These are phyloP conservation scores for Drosophila prostipennis DNA, from an alignment of 2,888 invertebrate species.

Conservation along the genomic window DNA sequence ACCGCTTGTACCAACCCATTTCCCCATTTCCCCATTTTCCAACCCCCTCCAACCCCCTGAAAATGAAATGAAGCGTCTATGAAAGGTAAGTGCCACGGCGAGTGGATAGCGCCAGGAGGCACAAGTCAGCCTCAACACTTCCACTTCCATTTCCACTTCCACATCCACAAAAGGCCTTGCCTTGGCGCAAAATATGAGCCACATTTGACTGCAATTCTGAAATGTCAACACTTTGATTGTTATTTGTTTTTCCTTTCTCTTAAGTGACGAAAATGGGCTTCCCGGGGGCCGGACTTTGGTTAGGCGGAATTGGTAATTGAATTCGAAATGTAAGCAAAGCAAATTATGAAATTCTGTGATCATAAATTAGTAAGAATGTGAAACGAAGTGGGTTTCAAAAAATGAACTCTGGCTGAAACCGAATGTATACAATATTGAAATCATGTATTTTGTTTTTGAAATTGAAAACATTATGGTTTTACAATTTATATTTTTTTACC, in stretches of 20 bases:
- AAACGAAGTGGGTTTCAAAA: background rate
- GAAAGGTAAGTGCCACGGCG: slow-evolving; percentile 56
- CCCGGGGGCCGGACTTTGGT: background rate
- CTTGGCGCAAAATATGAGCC: slow-evolving; percentile 41
- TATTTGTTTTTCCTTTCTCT: slow-evolving; percentile 37
- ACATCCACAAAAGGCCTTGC: slow-evolving; percentile 35
- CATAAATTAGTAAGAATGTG: background rate
- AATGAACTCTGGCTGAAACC: background rate
- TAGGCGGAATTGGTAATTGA: slow-evolving; percentile 19
- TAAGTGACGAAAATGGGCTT: slow-evolving; percentile 18
- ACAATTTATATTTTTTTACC: no score
- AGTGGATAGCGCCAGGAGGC: slow-evolving; percentile 23
- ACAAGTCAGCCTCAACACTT: slow-evolving; percentile 30
- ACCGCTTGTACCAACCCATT: background rate
- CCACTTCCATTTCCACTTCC: slow-evolving; percentile 22
- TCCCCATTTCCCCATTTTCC: background rate
- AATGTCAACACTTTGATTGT: slow-evolving; percentile 53
- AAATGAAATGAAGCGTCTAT: slow-evolving; percentile 68
- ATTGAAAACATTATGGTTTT: no score
- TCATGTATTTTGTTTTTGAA: no score
- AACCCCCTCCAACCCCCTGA: background rate
- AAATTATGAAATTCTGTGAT: background rate
- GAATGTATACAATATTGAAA: no score
- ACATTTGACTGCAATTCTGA: slow-evolving; percentile 49
- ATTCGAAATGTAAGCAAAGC: slow-evolving; percentile 2